Conservation (phyloP, 2,888 invertebrate species). For the Drosophila kuntzei region DNA sequence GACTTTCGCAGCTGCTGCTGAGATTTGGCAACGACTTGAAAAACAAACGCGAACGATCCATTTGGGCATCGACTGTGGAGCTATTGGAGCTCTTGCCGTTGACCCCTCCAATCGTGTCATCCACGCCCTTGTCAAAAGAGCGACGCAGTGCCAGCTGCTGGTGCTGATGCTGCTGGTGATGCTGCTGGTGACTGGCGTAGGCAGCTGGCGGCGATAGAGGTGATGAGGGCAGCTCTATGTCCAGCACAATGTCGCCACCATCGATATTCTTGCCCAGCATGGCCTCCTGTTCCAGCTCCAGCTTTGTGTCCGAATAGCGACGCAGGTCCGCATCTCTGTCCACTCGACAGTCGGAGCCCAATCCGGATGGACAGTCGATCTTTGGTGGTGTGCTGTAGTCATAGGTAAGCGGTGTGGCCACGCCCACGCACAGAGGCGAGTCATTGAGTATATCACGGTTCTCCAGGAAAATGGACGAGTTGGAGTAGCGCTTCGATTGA, state of each 20-base stretch:
- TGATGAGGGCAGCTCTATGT: slow-evolving; percentile 80
- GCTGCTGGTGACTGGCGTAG: slow-evolving; percentile 62
- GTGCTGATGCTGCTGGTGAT: slow-evolving; percentile 37
- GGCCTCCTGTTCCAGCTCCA: slow-evolving; percentile 71
- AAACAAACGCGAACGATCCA: slow-evolving; percentile 83
- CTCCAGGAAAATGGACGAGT: slow-evolving; percentile 85
- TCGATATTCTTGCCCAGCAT: slow-evolving; percentile 69
- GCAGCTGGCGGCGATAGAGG: slow-evolving; percentile 77
- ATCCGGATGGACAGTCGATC: slow-evolving; percentile 73
- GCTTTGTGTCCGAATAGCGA: slow-evolving; percentile 85
- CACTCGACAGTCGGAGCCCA: slow-evolving; percentile 65
- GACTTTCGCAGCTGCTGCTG: slow-evolving; percentile 89
- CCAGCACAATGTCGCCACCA: slow-evolving; percentile 75
- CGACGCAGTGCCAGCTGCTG: slow-evolving; percentile 71
- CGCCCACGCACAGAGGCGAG: slow-evolving; percentile 67
- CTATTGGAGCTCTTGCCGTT: slow-evolving; percentile 11
- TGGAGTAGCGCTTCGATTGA: slow-evolving; percentile 83
- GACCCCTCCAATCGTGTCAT: slow-evolving; percentile 44
- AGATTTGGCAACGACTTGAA: slow-evolving; percentile 90
- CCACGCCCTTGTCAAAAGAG: slow-evolving; percentile 80
- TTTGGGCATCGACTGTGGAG: slow-evolving; percentile 57
- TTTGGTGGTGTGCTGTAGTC: slow-evolving; percentile 83
- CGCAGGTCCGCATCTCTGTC: slow-evolving; percentile 79
- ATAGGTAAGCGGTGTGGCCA: slow-evolving; percentile 63
- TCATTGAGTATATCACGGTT: slow-evolving; percentile 86